phyloP scores from a whole-genome alignment of 2,113 vertebrate genomes.

The Malaclemys terrapin region DNA sequence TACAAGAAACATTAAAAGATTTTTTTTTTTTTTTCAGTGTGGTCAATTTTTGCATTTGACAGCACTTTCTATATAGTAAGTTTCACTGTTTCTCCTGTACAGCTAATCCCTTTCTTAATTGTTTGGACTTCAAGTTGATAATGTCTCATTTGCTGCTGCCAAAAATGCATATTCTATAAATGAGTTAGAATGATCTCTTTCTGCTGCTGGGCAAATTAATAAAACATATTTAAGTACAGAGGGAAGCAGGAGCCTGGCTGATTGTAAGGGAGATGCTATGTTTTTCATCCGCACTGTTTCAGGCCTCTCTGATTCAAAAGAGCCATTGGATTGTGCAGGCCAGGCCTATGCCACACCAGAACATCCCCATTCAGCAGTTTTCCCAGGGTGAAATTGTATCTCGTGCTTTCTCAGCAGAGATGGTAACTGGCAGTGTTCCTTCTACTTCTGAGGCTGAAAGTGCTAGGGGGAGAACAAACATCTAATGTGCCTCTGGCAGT shows the following conservation, averaged over 20 bases:
- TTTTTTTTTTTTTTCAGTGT: not conserved
- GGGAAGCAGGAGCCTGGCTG: constrained; percentile 65
- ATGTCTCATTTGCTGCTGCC: not conserved
- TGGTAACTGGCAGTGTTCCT: constrained; percentile 76
- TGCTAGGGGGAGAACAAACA: constrained; percentile 67
- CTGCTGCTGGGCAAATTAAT: constrained; percentile 63
- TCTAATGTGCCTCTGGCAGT: constrained; percentile 74
- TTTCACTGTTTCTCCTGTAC: constrained; percentile 23
- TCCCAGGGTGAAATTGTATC: constrained; percentile 79
- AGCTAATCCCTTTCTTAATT: not conserved
- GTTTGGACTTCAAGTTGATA: not conserved
- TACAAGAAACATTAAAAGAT: constrained; percentile 46
- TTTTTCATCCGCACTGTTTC: constrained; percentile 75
- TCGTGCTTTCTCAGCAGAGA: constrained; percentile 76
- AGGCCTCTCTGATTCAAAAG: constrained; percentile 74
- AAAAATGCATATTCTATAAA: not conserved
- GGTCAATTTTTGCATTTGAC: not conserved
- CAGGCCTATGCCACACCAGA: constrained; percentile 74
- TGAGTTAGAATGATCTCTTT: constrained; percentile 54
- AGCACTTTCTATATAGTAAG: not conserved
- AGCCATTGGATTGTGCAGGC: constrained; percentile 74
- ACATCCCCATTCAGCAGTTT: constrained; percentile 78
- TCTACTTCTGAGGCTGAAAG: constrained; percentile 68
- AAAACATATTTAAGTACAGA: constrained; percentile 57
- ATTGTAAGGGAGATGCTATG: constrained; percentile 74